Evolutionary conservation across 2,888 invertebrate species (phyloP).

Genomic region (Eupithecia vulgata): DNA sequence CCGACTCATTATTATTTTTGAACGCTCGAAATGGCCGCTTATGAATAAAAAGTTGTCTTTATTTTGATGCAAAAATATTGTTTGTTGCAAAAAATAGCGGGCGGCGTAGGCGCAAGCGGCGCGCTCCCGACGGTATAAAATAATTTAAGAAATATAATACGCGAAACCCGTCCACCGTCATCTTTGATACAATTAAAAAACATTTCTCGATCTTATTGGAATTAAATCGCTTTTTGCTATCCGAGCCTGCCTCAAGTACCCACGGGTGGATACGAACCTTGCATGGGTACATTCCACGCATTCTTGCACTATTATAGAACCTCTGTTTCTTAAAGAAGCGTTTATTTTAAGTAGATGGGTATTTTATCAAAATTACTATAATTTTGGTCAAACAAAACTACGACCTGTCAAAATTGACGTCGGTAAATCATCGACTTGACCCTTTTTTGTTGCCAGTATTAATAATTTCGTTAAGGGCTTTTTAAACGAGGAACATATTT

Average conservation of each 20-base stretch:
- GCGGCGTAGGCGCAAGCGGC: constrained; percentile 47
- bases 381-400: constrained; percentile 81
- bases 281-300: constrained; percentile 61
- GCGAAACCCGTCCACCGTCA: constrained; percentile 42
- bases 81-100: constrained; percentile 63
- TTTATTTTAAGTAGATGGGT: constrained; percentile 80
- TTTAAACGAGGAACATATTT: constrained; percentile 79
- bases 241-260: not conserved
- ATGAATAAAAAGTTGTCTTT: constrained; percentile 77
- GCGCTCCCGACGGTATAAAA: constrained; percentile 55
- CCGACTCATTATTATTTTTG: constrained; percentile 79
- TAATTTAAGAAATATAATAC: constrained; percentile 54
- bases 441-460: constrained; percentile 74
- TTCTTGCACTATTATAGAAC: constrained; percentile 68
- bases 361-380: constrained; percentile 82
- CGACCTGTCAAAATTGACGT: constrained; percentile 81
- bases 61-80: constrained; percentile 80
- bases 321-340: constrained; percentile 62
- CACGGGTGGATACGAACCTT: not conserved
- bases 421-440: constrained; percentile 79
- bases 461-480: constrained; percentile 82
- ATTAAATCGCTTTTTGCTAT: constrained; percentile 36
- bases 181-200: constrained; percentile 51
- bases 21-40: constrained; percentile 71
- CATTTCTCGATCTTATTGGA: constrained; percentile 41